phyloP scores from a whole-genome alignment of 2,113 vertebrate species.

The Tenebrosternarchus preto region DNA sequence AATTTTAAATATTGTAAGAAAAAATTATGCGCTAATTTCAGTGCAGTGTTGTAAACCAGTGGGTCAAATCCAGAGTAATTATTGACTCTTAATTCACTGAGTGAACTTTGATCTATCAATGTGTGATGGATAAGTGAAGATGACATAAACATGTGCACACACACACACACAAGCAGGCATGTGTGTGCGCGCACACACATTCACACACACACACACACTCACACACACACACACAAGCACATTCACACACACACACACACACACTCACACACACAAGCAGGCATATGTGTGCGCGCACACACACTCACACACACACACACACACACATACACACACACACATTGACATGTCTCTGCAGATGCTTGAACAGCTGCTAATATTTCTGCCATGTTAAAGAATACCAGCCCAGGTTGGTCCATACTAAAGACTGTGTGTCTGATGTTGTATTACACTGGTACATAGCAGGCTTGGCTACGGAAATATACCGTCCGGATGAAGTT shows the following conservation, averaged over 20 bases:
- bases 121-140: constrained; percentile 19
- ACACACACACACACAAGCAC: too few relatives aligned
- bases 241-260: too few relatives aligned
- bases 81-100: constrained; percentile 49
- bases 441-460: constrained; percentile 63
- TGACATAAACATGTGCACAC: too few relatives aligned
- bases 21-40: not conserved
- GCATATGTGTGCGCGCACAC: constrained; percentile 22
- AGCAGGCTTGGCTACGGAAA: constrained; percentile 57
- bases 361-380: constrained; percentile 6
- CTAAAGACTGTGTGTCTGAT: constrained; percentile 64
- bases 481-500: constrained; percentile 62
- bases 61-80: constrained; percentile 46
- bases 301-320: constrained; percentile 37
- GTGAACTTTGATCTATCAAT: constrained; percentile 38
- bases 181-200: too few relatives aligned
- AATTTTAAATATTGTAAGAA: not conserved
- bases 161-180: too few relatives aligned
- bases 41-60: constrained; percentile 42
- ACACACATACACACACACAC: constrained; percentile 21
- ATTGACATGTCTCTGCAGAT: constrained; percentile 6
- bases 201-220: too few relatives aligned
- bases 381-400: constrained; percentile 35
- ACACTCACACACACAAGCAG: constrained; percentile 25
- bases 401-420: constrained; percentile 53